Percentiles rank a stretch among this genome's conserved stretches.
phyloP scores from a whole-genome alignment of 2,888 invertebrate species.

The Eretmocerus hayati region DNA sequence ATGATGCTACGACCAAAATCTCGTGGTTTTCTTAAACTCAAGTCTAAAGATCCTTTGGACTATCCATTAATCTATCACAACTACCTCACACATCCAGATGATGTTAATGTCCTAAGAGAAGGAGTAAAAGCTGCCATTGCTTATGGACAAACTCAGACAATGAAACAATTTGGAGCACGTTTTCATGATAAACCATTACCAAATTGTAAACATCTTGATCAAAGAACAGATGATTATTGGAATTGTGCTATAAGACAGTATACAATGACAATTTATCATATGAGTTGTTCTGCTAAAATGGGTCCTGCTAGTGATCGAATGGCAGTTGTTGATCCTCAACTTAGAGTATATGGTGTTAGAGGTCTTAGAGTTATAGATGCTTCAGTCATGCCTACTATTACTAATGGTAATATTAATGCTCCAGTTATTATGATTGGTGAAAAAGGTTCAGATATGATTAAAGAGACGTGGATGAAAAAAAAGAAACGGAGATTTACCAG shows the following conservation, averaged over 20 bases:
- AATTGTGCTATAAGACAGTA: conserved; percentile 81
- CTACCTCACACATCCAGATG: conserved; percentile 81
- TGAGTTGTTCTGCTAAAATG: conserved; percentile 81
- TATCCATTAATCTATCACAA: conserved; percentile 88
- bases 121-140: conserved; percentile 81
- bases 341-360: conserved; percentile 69
- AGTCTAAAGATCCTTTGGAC: conserved; percentile 58
- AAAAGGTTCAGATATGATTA: conserved; percentile 77
- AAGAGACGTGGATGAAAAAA: conserved; percentile 57
- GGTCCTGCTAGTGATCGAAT: conserved; percentile 67
- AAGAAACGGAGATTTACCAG: conserved; percentile 26
- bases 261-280: conserved; percentile 81
- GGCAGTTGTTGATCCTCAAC: conserved; percentile 74
- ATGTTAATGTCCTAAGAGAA: conserved; percentile 74
- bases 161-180: conserved; percentile 72
- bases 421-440: conserved; percentile 84
- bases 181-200: conserved; percentile 69
- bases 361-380: conserved; percentile 80
- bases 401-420: conserved; percentile 82
- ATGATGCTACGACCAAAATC: conserved; percentile 88
- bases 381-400: conserved; percentile 80
- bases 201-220: conserved; percentile 72
- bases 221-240: conserved; percentile 81
- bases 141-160: conserved; percentile 68
- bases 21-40: conserved; percentile 69